These are phyloP conservation scores for Geopemphigus sp. DNA, from an alignment of 1,140 invertebrate species.

Conservation along the genomic window DNA sequence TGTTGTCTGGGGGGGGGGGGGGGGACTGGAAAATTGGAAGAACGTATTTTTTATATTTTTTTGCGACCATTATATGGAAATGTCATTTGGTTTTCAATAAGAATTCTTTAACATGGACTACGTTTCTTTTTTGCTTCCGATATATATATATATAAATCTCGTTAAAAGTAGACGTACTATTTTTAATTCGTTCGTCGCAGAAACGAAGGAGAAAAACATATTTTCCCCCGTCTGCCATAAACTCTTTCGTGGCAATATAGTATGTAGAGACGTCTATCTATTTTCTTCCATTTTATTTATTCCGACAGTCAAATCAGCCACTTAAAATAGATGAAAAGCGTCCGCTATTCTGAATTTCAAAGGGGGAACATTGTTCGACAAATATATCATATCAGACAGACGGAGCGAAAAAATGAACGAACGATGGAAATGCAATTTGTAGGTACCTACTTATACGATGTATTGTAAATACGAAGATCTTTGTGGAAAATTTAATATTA, in stretches of 20 bases:
- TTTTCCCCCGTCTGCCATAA: not conserved
- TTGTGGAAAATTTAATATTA: too few relatives aligned
- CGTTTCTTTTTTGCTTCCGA: not conserved
- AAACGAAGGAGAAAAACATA: not conserved
- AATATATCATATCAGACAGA: not conserved
- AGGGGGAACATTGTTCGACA: not conserved
- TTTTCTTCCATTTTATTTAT: not conserved
- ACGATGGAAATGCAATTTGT: not conserved
- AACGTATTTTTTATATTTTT: too few relatives aligned
- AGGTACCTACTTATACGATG: too few relatives aligned
- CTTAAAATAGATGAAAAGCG: slow-evolving; percentile 1
- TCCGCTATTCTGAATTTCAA: not conserved
- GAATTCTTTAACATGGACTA: not conserved
- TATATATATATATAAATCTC: too few relatives aligned
- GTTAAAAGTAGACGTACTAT: not conserved
- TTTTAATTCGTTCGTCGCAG: not conserved
- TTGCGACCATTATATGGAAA: too few relatives aligned
- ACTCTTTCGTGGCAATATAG: not conserved
- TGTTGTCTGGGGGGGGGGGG: too few relatives aligned
- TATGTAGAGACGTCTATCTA: not conserved
- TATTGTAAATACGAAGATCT: too few relatives aligned
- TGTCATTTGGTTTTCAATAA: not conserved
- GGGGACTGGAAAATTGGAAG: too few relatives aligned
- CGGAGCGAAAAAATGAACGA: not conserved
- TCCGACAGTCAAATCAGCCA: not conserved